Evolutionary conservation across 2,113 vertebrate genomes (phyloP).

Genomic region (Mastomys coucha): DNA sequence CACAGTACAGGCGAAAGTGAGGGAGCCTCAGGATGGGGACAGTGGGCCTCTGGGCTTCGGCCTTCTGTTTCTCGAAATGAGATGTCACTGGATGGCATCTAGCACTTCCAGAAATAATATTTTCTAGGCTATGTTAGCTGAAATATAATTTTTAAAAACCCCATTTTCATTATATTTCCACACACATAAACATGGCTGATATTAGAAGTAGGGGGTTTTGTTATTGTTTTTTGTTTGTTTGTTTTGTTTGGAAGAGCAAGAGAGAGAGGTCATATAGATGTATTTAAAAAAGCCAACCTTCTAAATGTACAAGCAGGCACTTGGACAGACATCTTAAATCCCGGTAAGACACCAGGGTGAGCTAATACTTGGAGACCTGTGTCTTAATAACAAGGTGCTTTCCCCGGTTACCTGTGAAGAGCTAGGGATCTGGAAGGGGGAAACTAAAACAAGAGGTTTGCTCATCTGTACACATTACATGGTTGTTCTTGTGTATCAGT

Average conservation of each 20-base stretch:
- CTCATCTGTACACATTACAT: neutral
- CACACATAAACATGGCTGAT: neutral
- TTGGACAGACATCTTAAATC: neutral
- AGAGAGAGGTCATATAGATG: neutral
- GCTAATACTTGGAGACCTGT: neutral
- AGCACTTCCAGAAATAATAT: neutral
- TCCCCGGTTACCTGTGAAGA: neutral
- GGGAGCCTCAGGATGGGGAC: neutral
- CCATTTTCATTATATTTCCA: slow-evolving; percentile 21
- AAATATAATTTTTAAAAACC: neutral
- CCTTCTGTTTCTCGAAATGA: neutral
- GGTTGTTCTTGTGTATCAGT: neutral
- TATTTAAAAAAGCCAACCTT: neutral
- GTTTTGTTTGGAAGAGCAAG: neutral
- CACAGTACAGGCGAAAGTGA: neutral
- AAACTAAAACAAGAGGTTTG: slow-evolving; percentile 41
- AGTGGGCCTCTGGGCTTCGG: accelerated
- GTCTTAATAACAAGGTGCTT: neutral
- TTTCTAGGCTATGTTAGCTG: neutral
- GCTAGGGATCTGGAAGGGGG: neutral
- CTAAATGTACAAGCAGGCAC: neutral
- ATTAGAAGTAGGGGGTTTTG: neutral
- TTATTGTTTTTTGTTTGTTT: too few species aligned
- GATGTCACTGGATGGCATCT: neutral
- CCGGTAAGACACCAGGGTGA: neutral